Conservation (phyloP, 2,888 invertebrate species). For the Plagiodera versicolora region DNA sequence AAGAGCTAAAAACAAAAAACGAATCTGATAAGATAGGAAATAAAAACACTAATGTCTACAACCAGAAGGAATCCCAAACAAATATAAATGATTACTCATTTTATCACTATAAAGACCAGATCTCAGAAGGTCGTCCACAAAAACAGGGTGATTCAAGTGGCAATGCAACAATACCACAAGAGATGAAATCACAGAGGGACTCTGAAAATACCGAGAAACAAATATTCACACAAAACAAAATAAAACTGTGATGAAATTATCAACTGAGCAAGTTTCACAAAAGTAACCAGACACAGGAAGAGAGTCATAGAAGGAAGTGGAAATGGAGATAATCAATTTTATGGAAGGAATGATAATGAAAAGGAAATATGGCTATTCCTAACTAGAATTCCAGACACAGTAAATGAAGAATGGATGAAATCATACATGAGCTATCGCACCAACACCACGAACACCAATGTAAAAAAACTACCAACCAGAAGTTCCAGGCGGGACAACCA, state of each 20-base stretch:
- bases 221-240: no score
- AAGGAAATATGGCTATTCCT: background rate
- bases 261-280: conserved; percentile 3
- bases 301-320: conserved; percentile 1
- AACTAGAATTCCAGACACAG: background rate
- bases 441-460: background rate
- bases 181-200: no score
- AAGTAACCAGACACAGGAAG: background rate
- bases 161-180: no score
- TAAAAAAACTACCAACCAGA: background rate
- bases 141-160: no score
- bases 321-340: conserved; percentile 1
- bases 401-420: background rate
- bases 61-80: no score
- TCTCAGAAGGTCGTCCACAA: no score
- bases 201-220: no score
- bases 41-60: no score
- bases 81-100: no score
- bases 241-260: conserved; percentile 13
- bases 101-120: no score
- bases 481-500: background rate
- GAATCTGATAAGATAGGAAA: no score
- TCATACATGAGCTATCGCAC: background rate
- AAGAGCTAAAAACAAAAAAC: no score
- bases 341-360: background rate